Conservation (phyloP, 2,888 invertebrate genomes). For the Megaustenia siamemsis region DNA sequence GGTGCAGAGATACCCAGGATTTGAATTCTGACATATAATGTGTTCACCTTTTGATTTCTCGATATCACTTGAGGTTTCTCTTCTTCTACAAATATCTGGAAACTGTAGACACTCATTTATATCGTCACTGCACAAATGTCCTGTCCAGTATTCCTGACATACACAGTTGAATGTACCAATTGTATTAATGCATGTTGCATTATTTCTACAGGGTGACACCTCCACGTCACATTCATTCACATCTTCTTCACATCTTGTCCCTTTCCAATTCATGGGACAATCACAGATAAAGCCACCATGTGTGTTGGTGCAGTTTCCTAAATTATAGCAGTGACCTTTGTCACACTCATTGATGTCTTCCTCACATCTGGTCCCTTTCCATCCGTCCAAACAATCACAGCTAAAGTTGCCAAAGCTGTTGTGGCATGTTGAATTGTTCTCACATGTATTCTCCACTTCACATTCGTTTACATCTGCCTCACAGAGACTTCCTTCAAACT, state of each 20-base stretch:
- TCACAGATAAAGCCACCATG: slow-evolving; percentile 59
- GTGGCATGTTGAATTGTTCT: slow-evolving; percentile 27
- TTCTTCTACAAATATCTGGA: slow-evolving; percentile 7
- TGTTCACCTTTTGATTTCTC: background rate
- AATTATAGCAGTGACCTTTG: slow-evolving; percentile 17
- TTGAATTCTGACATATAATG: background rate
- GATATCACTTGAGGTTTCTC: background rate
- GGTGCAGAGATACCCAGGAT: slow-evolving; percentile 17
- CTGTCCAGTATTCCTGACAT: slow-evolving; percentile 54
- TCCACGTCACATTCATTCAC: slow-evolving; percentile 54
- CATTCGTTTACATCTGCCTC: slow-evolving; percentile 52
- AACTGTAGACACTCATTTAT: slow-evolving; percentile 47
- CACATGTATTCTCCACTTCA: background rate
- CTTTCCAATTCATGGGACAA: slow-evolving; percentile 58
- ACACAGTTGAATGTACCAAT: slow-evolving; percentile 52
- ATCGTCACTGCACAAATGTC: slow-evolving; percentile 51
- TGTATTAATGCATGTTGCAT: slow-evolving; percentile 54
- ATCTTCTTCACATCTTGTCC: slow-evolving; percentile 51
- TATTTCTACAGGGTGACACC: slow-evolving; percentile 54
- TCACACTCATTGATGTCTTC: slow-evolving; percentile 45
- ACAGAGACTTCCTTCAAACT: slow-evolving; percentile 46
- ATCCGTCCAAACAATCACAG: slow-evolving; percentile 33
- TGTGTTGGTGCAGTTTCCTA: slow-evolving; percentile 60
- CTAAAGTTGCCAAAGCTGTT: slow-evolving; percentile 24
- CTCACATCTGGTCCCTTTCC: slow-evolving; percentile 27